These are phyloP conservation scores for Drymodes brunneopygia DNA, from an alignment of 2,113 vertebrate genomes.

Conservation along the genomic window DNA sequence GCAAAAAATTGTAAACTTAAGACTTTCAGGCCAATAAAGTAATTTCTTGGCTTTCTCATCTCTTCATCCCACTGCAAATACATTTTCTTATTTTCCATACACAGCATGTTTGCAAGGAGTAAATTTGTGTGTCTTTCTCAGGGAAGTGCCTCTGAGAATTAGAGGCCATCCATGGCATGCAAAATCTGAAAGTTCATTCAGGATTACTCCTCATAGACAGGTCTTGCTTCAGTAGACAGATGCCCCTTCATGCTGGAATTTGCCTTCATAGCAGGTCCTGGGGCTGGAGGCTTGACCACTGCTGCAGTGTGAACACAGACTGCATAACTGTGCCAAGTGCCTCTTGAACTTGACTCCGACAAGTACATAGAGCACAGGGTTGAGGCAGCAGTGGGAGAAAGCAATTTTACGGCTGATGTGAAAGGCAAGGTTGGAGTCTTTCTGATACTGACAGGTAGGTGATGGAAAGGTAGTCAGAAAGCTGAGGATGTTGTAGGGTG, in stretches of 20 bases:
- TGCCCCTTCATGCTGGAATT: constrained; percentile 31
- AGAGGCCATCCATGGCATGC: background rate
- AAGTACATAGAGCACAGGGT: constrained; percentile 91
- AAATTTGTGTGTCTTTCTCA: background rate
- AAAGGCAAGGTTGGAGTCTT: constrained; percentile 56
- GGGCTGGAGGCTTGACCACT: background rate
- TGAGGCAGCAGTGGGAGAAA: constrained; percentile 91
- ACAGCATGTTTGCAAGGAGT: background rate
- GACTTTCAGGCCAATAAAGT: background rate
- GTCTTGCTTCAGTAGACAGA: constrained; percentile 65
- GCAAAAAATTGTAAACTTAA: background rate
- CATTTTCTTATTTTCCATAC: background rate
- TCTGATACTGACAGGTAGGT: constrained; percentile 47
- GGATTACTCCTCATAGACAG: background rate
- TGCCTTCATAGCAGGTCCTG: background rate
- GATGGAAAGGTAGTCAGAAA: constrained; percentile 70
- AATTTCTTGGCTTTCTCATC: background rate
- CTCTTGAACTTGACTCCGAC: constrained; percentile 89
- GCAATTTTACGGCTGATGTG: constrained; percentile 78
- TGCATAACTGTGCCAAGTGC: constrained; percentile 77
- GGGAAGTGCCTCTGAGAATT: background rate
- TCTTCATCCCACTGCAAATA: background rate
- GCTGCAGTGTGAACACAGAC: background rate
- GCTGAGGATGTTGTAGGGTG: constrained; percentile 84
- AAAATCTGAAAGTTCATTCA: background rate